Base-by-base conservation (phyloP, 92 coral and sea anemone genomes). In the Hydrozoanthus gracilis region DNA sequence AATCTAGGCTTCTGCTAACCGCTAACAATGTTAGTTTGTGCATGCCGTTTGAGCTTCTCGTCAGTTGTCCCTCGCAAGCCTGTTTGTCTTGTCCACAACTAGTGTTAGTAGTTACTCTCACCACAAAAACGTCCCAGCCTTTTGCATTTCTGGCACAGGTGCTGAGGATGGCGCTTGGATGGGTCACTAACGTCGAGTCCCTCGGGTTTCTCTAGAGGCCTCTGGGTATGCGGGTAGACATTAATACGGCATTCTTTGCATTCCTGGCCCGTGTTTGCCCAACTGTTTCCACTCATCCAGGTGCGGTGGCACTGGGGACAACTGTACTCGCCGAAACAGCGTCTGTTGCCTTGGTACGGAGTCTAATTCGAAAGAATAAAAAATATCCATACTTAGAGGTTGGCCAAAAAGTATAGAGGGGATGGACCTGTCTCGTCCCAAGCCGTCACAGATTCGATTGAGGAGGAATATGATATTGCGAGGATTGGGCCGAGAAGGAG, bases 251-350 rank as follows among this genome's bases (percentile, higher is more conserved):
- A 94, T 11, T 8, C 15, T 71, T 87, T 88, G 35, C 98, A 94
- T 54, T 92, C 80, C 62, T 94, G 98, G 44, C 92, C 95, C 17
- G 91, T 82, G 78, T 94, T 92, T 20, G 89, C 90, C 93, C 93
- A 94, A 60, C 98, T 94, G 80, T 92, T 89, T 51, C 85, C 95
- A 62, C 98, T 94, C 95, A 87, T 90, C 98, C 98, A 94, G 14
- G 27, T 15, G 9, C 98, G 93, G 46, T 83, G 51, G 58, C 98
- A 94, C 77, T 71, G 39, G 15, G 91, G 89, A 64, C 98, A 94
- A n/a, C 39, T 46, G 82, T 83, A 94, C 74, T 94, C 98, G 9
- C 98, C 98, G 87, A 94, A 94, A 64, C 92, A 83, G 27, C 95
- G 92, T 60, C 91, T 78, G 8, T 71, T 52, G 4, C 95, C 95